These are phyloP conservation scores for Xyrauchen texanus DNA, from an alignment of 2,113 vertebrate genomes.

Conservation along the genomic window DNA sequence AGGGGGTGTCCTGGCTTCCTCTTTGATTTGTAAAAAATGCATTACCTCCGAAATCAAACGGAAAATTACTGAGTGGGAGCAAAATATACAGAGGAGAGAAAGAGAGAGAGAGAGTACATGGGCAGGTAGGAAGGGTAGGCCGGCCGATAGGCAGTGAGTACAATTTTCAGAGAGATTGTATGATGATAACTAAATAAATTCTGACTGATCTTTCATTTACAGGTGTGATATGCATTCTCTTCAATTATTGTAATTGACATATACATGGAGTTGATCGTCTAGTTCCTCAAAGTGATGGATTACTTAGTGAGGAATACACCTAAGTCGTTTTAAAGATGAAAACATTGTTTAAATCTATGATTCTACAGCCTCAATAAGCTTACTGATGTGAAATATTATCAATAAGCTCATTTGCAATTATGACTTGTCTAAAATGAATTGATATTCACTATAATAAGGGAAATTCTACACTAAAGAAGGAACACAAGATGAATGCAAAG, in stretches of 20 bases:
- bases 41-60: conserved; percentile 90
- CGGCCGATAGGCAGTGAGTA: conserved; percentile 54
- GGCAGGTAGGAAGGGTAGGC: conserved; percentile 54
- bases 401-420: not conserved
- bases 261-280: not conserved
- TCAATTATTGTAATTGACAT: not conserved
- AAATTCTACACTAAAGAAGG: conserved; percentile 42
- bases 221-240: conserved; percentile 2
- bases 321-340: not conserved
- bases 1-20: conserved; percentile 75
- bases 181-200: not conserved
- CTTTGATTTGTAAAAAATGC: conserved; percentile 91
- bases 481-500: conserved; percentile 61
- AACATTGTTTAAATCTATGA: not conserved
- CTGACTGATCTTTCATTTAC: conserved; percentile 18
- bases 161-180: conserved; percentile 47
- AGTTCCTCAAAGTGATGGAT: not conserved
- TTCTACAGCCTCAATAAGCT: no score
- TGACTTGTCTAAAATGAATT: conserved; percentile 17
- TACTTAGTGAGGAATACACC: not conserved
- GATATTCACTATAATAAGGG: conserved; percentile 35
- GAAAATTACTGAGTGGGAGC: conserved; percentile 83
- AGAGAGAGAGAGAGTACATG: conserved; percentile 48
- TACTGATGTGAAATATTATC: no score
- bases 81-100: conserved; percentile 71